These are phyloP conservation scores for Apantesis nais DNA, from an alignment of 2,888 invertebrate species.

Conservation along the genomic window DNA sequence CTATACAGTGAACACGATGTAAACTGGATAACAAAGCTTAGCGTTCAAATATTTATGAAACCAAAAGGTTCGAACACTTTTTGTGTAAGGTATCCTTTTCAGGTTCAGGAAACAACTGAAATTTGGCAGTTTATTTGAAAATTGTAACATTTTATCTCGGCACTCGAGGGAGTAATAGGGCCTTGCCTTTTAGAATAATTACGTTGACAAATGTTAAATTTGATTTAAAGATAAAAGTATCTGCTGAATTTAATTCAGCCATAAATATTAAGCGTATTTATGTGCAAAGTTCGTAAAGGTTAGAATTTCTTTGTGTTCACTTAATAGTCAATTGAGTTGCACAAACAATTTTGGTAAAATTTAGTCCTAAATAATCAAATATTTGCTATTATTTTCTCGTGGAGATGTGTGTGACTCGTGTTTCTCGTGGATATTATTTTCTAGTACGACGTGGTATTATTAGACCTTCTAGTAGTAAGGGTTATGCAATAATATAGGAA, in stretches of 20 bases:
- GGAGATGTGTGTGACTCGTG: too few species aligned
- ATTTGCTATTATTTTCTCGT: too few species aligned
- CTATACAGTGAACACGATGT: constrained; percentile 8
- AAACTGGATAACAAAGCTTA: constrained; percentile 20
- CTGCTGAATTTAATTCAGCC: constrained; percentile 4
- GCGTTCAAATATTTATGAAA: constrained; percentile 21
- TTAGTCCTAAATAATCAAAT: too few species aligned
- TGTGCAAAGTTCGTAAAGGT: constrained; percentile 9
- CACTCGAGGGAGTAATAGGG: constrained; percentile 4
- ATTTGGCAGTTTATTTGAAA: constrained; percentile 6
- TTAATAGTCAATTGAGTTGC: background rate
- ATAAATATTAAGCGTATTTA: constrained; percentile 25
- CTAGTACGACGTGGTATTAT: too few species aligned
- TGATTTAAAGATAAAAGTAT: constrained; percentile 9
- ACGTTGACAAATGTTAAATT: background rate
- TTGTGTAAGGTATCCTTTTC: background rate
- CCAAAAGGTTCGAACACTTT: constrained; percentile 18
- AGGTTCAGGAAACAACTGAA: background rate
- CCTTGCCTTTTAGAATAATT: constrained; percentile 2
- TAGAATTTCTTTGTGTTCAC: background rate
- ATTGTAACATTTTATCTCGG: constrained; percentile 10
- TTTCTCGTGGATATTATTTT: too few species aligned
- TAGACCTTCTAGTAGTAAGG: background rate
- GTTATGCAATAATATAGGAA: background rate
- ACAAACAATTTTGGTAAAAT: background rate